Evolutionary conservation across 1,140 invertebrate genomes (phyloP), one percentile per base, ranked within the genome.

Genomic region (Trachymyrmex septentrionalis): DNA sequence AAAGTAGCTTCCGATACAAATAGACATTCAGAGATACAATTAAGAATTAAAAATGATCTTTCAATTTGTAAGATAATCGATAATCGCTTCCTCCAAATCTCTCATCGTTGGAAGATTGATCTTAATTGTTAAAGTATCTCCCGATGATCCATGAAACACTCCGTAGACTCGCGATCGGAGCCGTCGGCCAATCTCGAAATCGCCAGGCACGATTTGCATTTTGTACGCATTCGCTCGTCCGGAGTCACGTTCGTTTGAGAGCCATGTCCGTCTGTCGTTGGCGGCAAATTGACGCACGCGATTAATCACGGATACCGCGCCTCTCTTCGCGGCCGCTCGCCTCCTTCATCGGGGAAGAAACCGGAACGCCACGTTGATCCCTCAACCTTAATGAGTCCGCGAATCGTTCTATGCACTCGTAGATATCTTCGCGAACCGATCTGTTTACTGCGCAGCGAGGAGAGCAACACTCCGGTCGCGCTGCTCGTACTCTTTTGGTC

Each of bases 251-350:
- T 64, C 63, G 57, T 84, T 82, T 16, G 59, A 34, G 71, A 59
- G 67, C 55, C 71, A 21, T 71, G 86, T 77, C 78, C 64, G 77
- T 71, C 71, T 55, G 21, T 87, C 86, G 71, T 87, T 72, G 67
- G 16, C 71, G 86, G 59, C 75, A 80, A 89, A 89, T 89, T 89
- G 88, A 85, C 80, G 59, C 50, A 55, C 57, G 80, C 66, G 80
- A 89, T 89, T 85, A 87, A 89, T 89, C 88, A 78, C 57, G 50
- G 73, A 78, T 73, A 61, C 38, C 21, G 72, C 34, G 38, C 21
- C 38, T 76, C 44, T 34, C 16, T 27, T 24, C 44, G 55, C 48
- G 73, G 24, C 27, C 71, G 4, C 24, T 53, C 24, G 24, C 19
- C 63, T 16, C 57, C 80, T 34, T 5, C 24, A 10, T 34, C 44